Evolutionary conservation across 30 jellyfish, hydroid and myxozoan genomes (phyloP), one percentile per base, ranked within the genome.

Genomic region (Sanderia malayensis): DNA sequence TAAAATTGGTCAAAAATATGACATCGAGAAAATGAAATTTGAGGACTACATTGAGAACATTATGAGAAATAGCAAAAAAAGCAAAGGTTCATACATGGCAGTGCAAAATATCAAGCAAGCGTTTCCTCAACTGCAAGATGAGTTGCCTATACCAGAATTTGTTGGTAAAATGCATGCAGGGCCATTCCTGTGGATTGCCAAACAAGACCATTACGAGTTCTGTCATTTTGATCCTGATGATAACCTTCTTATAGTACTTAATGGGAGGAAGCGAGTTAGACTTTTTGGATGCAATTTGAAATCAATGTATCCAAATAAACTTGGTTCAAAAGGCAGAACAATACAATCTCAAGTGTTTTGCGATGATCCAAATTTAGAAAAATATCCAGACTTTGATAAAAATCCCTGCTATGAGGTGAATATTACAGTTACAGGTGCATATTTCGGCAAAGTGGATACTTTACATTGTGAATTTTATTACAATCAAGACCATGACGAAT

Each of bases 151-250:
- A 22, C 98, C 98, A 0, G 81, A 49, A 0, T 74, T 85, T 65
- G 95, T 92, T 0, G 89, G 82, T 27, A 92, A 92, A 53, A 63
- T 92, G 70, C 98, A 92, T 31, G 95, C 92, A 13, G 98, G 98
- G 13, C 98, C 98, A 17, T 92, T 72, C 66, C 34, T 92, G 49
- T 92, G 98, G 98, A 60, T 92, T 30, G 98, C 96, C 1, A 66
- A 89, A 17, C 18, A 73, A 19, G 93, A 87, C 0, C 98, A 92
- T 84, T 92, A 92, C 62, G 98, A 92, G 31, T 92, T 92, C 46
- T 92, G 98, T 55, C 98, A 92, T 57, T 77, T 92, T 73, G 98
- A 92, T 66, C 98, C 98, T 13, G 98, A 92, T 73, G 98, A 92
- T 37, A 92, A 92, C 76, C 46, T 76, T 41, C 68, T 92, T 31